phyloP scores from a whole-genome alignment of 2,113 vertebrate species.

The Percina caprodes region DNA sequence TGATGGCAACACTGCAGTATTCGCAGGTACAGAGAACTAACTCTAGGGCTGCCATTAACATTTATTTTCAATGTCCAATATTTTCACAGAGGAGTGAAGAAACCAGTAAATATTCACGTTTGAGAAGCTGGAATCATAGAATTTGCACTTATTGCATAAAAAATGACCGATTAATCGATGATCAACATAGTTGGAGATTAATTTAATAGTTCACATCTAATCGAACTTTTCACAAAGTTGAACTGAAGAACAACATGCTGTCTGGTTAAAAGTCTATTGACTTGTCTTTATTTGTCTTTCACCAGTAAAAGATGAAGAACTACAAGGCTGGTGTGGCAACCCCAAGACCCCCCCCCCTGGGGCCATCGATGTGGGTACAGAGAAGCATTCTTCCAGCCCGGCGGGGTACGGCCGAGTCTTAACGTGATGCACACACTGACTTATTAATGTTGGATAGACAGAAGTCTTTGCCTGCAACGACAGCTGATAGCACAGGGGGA shows the following conservation, averaged over 20 bases:
- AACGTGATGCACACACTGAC: not conserved
- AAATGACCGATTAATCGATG: no score
- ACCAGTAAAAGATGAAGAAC: not conserved
- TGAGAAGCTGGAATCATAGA: no score
- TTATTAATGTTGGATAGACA: not conserved
- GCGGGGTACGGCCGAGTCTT: not conserved
- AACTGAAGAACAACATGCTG: not conserved
- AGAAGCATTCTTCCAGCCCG: fast-evolving
- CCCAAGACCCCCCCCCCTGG: fast-evolving
- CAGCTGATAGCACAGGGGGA: no score
- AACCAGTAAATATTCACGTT: no score
- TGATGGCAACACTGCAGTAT: not conserved
- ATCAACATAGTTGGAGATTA: no score
- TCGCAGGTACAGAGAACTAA: not conserved
- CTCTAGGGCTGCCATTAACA: not conserved
- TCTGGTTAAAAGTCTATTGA: not conserved
- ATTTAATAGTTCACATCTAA: no score
- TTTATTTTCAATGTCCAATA: no score
- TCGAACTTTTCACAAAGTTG: not conserved
- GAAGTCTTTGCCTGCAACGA: no score
- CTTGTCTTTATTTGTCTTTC: not conserved
- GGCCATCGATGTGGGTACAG: no score
- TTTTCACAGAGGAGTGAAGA: no score
- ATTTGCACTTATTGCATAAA: not conserved
- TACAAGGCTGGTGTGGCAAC: not conserved